phyloP scores from a whole-genome alignment of 2,888 invertebrate species.

The Acrobasis consociella region DNA sequence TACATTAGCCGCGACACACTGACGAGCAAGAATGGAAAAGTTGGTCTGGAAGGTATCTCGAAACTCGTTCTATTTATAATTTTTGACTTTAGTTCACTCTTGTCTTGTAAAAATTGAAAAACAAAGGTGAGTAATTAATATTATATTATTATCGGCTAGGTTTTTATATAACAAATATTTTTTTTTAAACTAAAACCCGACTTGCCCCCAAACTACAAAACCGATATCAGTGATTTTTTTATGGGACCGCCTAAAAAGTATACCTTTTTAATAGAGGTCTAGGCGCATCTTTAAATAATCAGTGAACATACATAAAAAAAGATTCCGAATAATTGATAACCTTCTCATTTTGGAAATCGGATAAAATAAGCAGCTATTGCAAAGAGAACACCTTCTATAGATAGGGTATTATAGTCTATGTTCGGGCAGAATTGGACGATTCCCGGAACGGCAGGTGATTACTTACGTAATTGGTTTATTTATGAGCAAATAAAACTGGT shows the following conservation, averaged over 20 bases:
- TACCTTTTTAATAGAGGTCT: too few species aligned
- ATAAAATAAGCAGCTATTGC: background rate
- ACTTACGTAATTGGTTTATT: conserved; percentile 9
- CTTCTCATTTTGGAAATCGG: too few species aligned
- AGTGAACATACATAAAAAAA: too few species aligned
- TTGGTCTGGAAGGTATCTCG: background rate
- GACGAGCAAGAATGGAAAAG: background rate
- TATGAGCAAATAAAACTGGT: conserved; percentile 4
- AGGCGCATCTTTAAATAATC: too few species aligned
- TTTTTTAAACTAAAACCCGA: too few species aligned
- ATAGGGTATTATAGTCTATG: background rate
- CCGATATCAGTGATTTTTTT: too few species aligned
- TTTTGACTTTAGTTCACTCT: background rate
- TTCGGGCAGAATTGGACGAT: background rate
- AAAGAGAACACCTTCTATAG: background rate
- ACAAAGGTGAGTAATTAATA: too few species aligned
- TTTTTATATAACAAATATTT: too few species aligned
- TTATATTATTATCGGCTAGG: too few species aligned
- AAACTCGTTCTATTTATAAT: background rate
- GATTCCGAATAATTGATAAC: too few species aligned
- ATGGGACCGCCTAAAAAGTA: too few species aligned
- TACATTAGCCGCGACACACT: conserved; percentile 3
- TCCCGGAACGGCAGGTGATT: background rate
- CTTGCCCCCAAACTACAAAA: too few species aligned
- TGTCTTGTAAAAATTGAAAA: background rate